Evolutionary conservation across 2,797 vertebrate species (phyloP).

Genomic region (Anableps anableps): DNA sequence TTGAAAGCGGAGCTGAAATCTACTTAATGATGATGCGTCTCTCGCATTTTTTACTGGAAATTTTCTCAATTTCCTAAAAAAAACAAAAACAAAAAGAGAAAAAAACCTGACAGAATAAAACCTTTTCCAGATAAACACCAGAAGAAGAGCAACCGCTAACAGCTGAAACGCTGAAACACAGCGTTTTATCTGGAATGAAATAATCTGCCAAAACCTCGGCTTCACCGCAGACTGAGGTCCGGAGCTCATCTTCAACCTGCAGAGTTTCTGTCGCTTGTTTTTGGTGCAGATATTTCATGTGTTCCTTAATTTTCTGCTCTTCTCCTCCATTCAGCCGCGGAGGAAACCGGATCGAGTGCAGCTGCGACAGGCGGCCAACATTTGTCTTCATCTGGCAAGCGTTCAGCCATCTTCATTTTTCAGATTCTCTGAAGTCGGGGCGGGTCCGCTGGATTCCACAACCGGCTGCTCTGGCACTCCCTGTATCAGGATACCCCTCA

Average conservation of each 20-base stretch:
- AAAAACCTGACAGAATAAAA: background rate
- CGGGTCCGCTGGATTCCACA: background rate
- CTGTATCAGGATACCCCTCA: fast-evolving
- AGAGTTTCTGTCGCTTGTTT: too few species aligned
- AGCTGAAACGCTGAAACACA: too few species aligned
- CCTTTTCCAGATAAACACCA: too few species aligned
- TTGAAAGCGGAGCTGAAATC: too few species aligned
- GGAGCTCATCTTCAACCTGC: too few species aligned
- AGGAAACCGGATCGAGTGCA: conserved; percentile 13
- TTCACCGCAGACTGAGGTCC: too few species aligned
- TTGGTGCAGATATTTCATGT: too few species aligned
- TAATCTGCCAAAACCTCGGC: too few species aligned
- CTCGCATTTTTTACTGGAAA: background rate
- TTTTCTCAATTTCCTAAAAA: background rate
- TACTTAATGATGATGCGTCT: background rate
- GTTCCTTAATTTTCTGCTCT: background rate
- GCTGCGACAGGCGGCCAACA: conserved; percentile 26
- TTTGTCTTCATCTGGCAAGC: conserved; percentile 16
- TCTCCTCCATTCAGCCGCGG: background rate
- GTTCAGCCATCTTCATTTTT: conserved; percentile 2
- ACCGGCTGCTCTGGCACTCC: conserved; percentile 2
- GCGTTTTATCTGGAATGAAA: too few species aligned
- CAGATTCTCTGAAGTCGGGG: background rate
- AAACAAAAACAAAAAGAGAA: background rate
- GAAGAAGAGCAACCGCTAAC: background rate